Evolutionary conservation across 2,113 vertebrate species (phyloP), one percentile per base, ranked within the genome.

Genomic region (Phalacrocorax brasilianus): DNA sequence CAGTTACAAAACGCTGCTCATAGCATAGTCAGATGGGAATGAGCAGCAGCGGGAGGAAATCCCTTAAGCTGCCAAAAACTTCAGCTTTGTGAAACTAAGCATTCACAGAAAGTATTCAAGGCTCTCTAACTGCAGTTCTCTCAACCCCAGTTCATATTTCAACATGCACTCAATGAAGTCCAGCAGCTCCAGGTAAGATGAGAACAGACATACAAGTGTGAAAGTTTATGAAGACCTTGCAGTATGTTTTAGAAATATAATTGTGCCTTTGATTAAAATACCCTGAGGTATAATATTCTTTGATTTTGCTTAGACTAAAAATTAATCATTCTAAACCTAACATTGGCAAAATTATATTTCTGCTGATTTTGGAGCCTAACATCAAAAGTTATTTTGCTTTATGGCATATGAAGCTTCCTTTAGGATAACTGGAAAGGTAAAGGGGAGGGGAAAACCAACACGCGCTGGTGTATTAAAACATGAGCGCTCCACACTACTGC

Each of bases 61-160:
- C 73, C 76, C 77, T 84, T 94, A 96, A 94, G 20, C 91, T 94
- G 70, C 56, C 91, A 95, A 96, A 75, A 94, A 55, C 33, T 84
- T 84, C 70, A 78, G 61, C 90, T 87, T 94, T 72, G 52, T 59
- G 47, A 85, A 95, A 88, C 56, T 87, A 44, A 65, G 66, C 66
- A 88, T 86, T 68, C 77, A 56, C 6, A 21, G 85, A 79, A 92
- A 82, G 18, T 49, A 89, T 84, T 88, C 81, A 52, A 45, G 70
- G 24, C 13, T 35, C 49, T 75, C 53, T 44, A 87, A 81, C 44
- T 42, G 74, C 70, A 56, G 42, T 21, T 40, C 27, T 82, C 74
- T 82, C 85, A 93, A 95, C 91, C 78, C 89, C 63, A 58, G 75
- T 26, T 91, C 80, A 32, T 91, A 96, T 94, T 89, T 91, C 89